Base-by-base conservation (phyloP, 2,888 invertebrate species). In the Neelides folsomi region DNA sequence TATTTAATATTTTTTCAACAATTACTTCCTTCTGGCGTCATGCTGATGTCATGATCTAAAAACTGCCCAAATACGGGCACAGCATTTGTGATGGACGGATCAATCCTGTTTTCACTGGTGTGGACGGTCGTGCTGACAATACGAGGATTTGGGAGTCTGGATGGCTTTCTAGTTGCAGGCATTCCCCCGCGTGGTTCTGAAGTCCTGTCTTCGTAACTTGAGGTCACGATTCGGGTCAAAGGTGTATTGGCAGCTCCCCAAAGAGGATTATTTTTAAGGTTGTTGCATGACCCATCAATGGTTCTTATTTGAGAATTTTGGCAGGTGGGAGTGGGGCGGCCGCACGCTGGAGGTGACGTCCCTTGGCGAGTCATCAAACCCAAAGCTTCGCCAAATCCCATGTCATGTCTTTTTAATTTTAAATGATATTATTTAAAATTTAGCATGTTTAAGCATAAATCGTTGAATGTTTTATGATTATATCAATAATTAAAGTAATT, bases 61-160 rank as follows among this genome's bases (percentile, higher is more conserved):
- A 62, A 62, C 46, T 60, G 62, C 41, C 63, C 63, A 49, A 58
- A 62, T 35, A 59, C 59, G 0, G 60, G 60, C n/a, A 64, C 56
- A 62, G 62, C 62, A 38, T 64, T 60, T 1, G 62, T 59, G 12
- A 59, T 43, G 8, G 9, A 16, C 13, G 41, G 47, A 19, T 56
- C 52, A 5, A 37, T 82, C 0, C 75, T 75, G 63, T 81, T 79
- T 57, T 75, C 75, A 62, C 76, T 74, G 57, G 76, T 73, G 67
- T 84, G 83, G 46, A 84, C 76, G 2, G 75, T 67, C 9, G 80
- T 73, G 67, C 87, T 86, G 59, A 90, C 78, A 55, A 78, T 77
- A 34, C 90, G 73, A 0, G 89, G 78, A 44, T 84, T 86, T 2
- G 89, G 86, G 2, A 90, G 73, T n/a, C n/a, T 27, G 7, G 7